Percentiles rank a stretch among this genome's conserved stretches.
Conservation (phyloP, 1,140 invertebrate genomes). For the Drosophila ironensis region DNA sequence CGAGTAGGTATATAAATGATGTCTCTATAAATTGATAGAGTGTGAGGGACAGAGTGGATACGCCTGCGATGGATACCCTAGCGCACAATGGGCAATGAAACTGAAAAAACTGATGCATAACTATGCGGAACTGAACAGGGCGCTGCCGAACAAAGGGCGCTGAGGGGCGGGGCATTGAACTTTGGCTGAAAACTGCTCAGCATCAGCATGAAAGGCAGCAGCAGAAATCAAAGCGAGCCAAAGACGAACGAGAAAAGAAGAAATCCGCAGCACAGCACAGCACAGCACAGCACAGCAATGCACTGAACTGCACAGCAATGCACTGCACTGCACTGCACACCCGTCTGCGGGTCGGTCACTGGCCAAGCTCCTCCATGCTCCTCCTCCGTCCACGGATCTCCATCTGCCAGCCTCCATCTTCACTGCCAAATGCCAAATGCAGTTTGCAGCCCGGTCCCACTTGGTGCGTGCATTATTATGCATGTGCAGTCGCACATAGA, state of each 20-base stretch:
- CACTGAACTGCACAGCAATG: too few relatives aligned
- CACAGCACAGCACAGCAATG: too few relatives aligned
- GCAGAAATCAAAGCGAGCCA: conserved; percentile 15
- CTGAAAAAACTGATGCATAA: conserved; percentile 3
- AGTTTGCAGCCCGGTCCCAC: conserved; percentile 13
- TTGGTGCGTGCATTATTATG: conserved; percentile 20
- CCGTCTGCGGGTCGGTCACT: conserved; percentile 65
- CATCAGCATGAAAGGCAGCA: conserved; percentile 4
- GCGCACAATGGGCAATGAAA: neutral
- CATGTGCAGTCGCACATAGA: conserved; percentile 7
- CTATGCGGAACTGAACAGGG: conserved; percentile 57
- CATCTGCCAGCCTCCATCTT: conserved; percentile 4
- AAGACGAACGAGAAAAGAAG: conserved; percentile 15
- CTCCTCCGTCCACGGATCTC: conserved; percentile 13
- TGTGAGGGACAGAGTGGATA: too few relatives aligned
- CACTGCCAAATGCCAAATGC: conserved; percentile 30
- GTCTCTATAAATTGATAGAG: too few relatives aligned
- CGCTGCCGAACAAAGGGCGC: conserved; percentile 8
- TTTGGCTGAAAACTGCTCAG: conserved; percentile 43
- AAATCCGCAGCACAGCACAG: conserved; percentile 36
- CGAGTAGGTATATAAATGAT: too few relatives aligned
- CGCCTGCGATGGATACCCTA: conserved; percentile 1
- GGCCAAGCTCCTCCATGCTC: conserved; percentile 27
- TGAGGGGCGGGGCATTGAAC: conserved; percentile 57
- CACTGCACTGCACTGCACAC: too few relatives aligned